phyloP scores from a whole-genome alignment of 2,113 vertebrate species.

The Oenanthe melanoleuca region DNA sequence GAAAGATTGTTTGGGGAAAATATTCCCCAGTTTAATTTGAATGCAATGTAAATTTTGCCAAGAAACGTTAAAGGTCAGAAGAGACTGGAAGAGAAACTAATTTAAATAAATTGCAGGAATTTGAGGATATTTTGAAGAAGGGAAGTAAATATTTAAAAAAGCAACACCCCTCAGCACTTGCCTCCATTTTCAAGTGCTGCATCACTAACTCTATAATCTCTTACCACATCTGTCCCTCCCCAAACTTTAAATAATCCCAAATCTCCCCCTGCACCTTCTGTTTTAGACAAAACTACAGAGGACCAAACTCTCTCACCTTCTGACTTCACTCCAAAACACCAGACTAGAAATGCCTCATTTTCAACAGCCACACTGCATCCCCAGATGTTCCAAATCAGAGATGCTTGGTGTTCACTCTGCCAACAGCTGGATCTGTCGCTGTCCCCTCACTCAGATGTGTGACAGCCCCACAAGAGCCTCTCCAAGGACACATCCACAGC shows the following conservation, averaged over 20 bases:
- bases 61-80: neutral
- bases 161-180: neutral
- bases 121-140: neutral
- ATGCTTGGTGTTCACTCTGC: neutral
- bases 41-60: neutral
- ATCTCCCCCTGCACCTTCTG: neutral
- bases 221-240: neutral
- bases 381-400: neutral
- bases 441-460: neutral
- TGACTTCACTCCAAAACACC: neutral
- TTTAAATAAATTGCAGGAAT: neutral
- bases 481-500: neutral
- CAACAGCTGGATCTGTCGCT: neutral
- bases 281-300: neutral
- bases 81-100: neutral
- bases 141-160: neutral
- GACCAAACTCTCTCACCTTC: neutral
- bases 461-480: neutral
- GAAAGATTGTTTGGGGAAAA: neutral
- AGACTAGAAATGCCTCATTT: neutral
- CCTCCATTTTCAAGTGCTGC: neutral
- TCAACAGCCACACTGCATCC: accelerated
- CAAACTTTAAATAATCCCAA: neutral
- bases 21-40: neutral
- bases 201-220: neutral